These are phyloP conservation scores for Genyomyrus donnyi DNA, from an alignment of 2,113 vertebrate species.

Conservation along the genomic window DNA sequence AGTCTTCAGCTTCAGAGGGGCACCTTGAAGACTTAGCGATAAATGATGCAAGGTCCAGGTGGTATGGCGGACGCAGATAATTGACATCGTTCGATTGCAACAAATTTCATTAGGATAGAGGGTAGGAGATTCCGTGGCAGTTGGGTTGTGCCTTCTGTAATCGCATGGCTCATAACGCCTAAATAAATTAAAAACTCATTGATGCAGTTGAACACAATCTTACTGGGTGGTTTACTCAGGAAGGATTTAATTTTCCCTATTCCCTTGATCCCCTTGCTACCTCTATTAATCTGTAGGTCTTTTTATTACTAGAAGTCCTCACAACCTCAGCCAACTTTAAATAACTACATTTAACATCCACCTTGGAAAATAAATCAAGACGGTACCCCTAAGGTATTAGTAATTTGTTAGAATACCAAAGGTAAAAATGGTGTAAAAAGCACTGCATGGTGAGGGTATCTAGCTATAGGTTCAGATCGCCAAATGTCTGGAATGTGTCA, in stretches of 20 bases:
- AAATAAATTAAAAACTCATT: conserved; percentile 12
- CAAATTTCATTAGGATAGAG: neutral
- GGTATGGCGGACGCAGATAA: neutral
- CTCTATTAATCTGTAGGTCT: neutral
- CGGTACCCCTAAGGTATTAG: neutral
- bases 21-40: neutral
- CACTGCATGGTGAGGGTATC: neutral
- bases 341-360: neutral
- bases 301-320: neutral
- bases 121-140: conserved; percentile 5
- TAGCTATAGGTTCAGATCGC: neutral
- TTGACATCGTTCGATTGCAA: conserved; percentile 7
- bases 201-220: conserved; percentile 11
- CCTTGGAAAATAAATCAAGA: neutral
- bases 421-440: neutral
- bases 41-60: neutral
- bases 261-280: neutral
- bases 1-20: neutral
- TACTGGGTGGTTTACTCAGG: neutral
- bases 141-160: neutral
- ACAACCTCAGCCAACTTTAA: neutral
- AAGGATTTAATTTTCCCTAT: neutral
- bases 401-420: neutral
- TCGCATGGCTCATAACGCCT: neutral
- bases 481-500: neutral